Evolutionary conservation across 2,113 vertebrate species (phyloP), one percentile per base, ranked within the genome.

Genomic region (Oriolus oriolus): DNA sequence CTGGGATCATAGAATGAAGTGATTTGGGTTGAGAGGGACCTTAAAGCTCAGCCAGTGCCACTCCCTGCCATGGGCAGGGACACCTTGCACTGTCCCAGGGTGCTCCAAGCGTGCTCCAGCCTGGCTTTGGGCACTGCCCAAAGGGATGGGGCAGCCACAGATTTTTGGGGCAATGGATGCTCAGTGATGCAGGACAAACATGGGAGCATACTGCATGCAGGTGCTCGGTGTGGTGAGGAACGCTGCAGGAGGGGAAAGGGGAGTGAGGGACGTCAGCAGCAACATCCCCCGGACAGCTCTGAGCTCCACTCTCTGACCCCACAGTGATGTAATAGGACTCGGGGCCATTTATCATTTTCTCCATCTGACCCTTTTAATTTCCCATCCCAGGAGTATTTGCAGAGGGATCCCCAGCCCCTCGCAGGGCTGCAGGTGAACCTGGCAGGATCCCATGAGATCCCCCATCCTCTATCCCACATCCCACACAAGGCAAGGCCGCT

Each of bases 271-370:
- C 24, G 13, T 8, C 9, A 8, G 18, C 2, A 49, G 61, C 78
- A 90, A 94, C 97, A 97, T 98, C 97, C 97, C 97, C 49, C 56
- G 97, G 95, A 96, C 97, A 96, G 90, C 97, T 93, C 93, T 66
- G 63, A 96, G 61, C 94, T 97, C 98, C 96, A 91, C 97, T 96
- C 95, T 78, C 90, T 64, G 57, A 97, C 80, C 95, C 95, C 27
- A 93, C 83, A 98, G 98, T 98, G 98, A 97, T 80, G 91, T 91
- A 98, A 98, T 64, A 90, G 92, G 88, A 86, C 88, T 96, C 85
- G 94, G 93, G 90, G 83, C 95, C 93, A 94, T 89, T 95, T 91
- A 92, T 95, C 86, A 53, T 88, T 96, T 97, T 91, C 94, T 96
- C 96, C 81, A 59, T 86, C 96, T 96, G 89, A 91, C 93, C 84